These are phyloP conservation scores for Xenus cinereus DNA, from an alignment of 2,113 vertebrate genomes.

Conservation along the genomic window DNA sequence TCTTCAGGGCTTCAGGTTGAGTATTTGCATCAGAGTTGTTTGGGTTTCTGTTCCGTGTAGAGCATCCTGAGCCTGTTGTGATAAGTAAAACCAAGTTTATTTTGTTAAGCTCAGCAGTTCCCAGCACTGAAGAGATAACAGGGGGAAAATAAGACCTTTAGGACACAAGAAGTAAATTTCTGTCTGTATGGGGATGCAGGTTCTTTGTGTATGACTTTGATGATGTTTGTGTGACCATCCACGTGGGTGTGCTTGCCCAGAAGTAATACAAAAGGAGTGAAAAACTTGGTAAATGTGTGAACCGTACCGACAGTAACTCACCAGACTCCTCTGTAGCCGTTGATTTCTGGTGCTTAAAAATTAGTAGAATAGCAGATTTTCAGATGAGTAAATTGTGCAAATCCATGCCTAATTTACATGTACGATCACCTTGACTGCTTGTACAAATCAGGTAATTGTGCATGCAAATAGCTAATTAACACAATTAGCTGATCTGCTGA, in stretches of 20 bases:
- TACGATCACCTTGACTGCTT: conserved; percentile 51
- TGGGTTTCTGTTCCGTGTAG: conserved; percentile 74
- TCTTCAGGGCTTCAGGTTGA: conserved; percentile 49
- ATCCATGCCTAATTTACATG: conserved; percentile 41
- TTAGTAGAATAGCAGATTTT: conserved; percentile 28
- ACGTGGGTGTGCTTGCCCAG: not conserved
- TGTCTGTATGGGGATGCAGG: not conserved
- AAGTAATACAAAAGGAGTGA: not conserved
- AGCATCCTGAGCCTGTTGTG: conserved; percentile 78
- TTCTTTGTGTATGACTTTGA: not conserved
- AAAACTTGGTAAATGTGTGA: not conserved
- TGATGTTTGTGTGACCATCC: not conserved
- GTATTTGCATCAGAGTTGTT: conserved; percentile 51
- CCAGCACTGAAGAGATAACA: conserved; percentile 79
- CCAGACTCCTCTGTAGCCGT: not conserved
- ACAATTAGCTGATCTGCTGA: conserved; percentile 40
- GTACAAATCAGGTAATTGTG: conserved; percentile 60
- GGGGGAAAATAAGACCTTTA: conserved; percentile 36
- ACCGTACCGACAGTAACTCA: not conserved
- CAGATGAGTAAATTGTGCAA: conserved; percentile 29
- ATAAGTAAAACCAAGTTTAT: conserved; percentile 85
- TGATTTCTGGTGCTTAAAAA: conserved; percentile 15
- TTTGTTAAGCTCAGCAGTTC: conserved; percentile 83
- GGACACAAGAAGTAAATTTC: conserved; percentile 37
- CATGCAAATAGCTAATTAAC: conserved; percentile 61